Percentiles rank a stretch among this genome's conserved stretches.
These are phyloP conservation scores for Antheraea assamensis DNA, from an alignment of 2,888 invertebrate species.

Conservation along the genomic window DNA sequence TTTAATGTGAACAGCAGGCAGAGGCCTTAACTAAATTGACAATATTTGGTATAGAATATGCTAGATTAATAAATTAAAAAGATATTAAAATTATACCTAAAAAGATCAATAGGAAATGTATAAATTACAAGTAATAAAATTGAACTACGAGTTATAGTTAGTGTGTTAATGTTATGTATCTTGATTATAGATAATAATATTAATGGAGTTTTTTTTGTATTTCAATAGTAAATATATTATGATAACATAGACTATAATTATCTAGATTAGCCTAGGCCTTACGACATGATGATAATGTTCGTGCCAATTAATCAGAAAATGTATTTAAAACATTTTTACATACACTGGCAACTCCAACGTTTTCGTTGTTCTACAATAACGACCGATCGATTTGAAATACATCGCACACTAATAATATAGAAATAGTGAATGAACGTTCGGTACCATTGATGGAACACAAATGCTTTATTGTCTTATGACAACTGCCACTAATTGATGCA, in stretches of 20 bases:
- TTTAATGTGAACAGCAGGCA: too few species aligned
- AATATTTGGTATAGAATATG: too few species aligned
- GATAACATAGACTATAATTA: background rate
- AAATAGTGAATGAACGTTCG: constrained; percentile 59
- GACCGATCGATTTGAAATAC: constrained; percentile 58
- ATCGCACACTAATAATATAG: constrained; percentile 50
- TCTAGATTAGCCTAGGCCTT: background rate
- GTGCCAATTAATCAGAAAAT: background rate
- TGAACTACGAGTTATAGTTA: too few species aligned
- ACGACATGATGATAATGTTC: background rate
- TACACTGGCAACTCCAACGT: constrained; percentile 32
- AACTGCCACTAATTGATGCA: constrained; percentile 60
- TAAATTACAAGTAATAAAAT: too few species aligned
- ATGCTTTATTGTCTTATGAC: constrained; percentile 64
- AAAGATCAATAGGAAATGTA: too few species aligned
- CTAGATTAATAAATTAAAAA: too few species aligned
- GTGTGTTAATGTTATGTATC: too few species aligned
- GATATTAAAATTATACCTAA: too few species aligned
- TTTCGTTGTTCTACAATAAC: constrained; percentile 40
- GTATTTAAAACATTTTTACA: background rate
- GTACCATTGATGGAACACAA: constrained; percentile 59
- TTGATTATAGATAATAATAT: too few species aligned
- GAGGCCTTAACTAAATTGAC: too few species aligned
- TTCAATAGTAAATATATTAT: background rate
- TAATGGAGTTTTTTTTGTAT: background rate